Conservation (phyloP, 1,140 invertebrate genomes). For the Rhizoglyphus robini region DNA sequence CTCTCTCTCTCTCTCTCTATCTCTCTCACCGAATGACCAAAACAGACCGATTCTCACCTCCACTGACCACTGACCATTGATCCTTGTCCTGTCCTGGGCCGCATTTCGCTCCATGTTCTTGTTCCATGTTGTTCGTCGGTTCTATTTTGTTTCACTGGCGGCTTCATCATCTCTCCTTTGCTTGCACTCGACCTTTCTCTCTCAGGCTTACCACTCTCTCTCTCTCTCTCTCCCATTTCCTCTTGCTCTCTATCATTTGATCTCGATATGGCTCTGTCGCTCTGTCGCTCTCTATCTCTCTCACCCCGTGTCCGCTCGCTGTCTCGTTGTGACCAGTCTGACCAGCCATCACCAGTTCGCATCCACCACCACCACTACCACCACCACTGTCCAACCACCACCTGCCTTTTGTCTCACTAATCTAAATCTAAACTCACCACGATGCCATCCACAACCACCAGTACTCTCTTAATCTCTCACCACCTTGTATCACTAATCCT, state of each 20-base stretch:
- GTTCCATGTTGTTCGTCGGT: not conserved
- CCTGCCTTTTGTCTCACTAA: too few relatives aligned
- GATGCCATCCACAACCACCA: too few relatives aligned
- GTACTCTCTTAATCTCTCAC: not conserved
- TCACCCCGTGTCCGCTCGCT: not conserved
- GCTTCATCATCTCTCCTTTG: not conserved
- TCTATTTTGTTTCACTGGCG: not conserved
- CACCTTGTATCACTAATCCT: too few relatives aligned
- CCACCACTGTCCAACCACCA: not conserved
- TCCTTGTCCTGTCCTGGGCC: not conserved
- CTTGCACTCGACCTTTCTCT: not conserved
- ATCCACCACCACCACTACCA: not conserved
- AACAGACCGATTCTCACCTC: not conserved
- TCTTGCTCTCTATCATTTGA: not conserved
- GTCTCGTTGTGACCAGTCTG: not conserved
- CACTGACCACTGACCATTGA: not conserved
- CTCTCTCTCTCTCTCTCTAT: not conserved
- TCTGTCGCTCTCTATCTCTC: not conserved
- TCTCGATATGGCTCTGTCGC: not conserved
- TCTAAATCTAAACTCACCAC: not conserved
- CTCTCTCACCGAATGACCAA: not conserved
- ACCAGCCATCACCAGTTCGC: too few relatives aligned
- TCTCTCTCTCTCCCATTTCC: constrained; percentile 4
- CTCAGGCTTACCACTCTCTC: constrained; percentile 27
- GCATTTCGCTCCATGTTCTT: too few relatives aligned